A percentile compares a stretch with the other conserved stretches of the same genome.
These are phyloP conservation scores for Eupsilia transversa DNA, from an alignment of 2,888 invertebrate genomes.

Conservation along the genomic window DNA sequence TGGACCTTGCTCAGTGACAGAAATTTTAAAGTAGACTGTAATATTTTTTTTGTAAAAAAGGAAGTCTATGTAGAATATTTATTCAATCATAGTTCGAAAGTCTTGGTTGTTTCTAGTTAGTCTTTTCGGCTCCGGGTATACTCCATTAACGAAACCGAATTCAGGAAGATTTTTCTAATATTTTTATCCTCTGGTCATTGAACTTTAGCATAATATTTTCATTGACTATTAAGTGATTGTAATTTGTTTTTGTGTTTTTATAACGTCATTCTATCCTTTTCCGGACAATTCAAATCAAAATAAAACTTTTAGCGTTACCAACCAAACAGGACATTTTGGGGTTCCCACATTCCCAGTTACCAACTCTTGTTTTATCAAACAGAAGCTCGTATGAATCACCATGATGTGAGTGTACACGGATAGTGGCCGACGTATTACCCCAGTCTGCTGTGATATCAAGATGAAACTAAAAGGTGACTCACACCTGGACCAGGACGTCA, in stretches of 20 bases:
- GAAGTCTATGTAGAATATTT: conserved; percentile 21
- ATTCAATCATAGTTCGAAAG: conserved; percentile 31
- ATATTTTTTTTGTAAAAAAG: conserved; percentile 35
- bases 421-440: conserved; percentile 7
- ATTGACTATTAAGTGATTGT: neutral
- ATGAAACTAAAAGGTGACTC: conserved; percentile 24
- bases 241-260: neutral
- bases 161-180: neutral
- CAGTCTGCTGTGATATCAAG: conserved; percentile 18
- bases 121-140: neutral
- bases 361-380: conserved; percentile 6
- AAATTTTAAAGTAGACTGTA: conserved; percentile 23
- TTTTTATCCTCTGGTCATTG: conserved; percentile 9
- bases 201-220: neutral
- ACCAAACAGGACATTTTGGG: neutral
- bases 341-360: neutral
- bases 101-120: conserved; percentile 20
- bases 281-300: neutral
- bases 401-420: conserved; percentile 15
- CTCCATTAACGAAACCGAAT: neutral
- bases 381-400: conserved; percentile 17
- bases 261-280: neutral
- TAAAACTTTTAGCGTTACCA: neutral
- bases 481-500: neutral
- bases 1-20: conserved; percentile 34